Conservation (phyloP, 2,113 vertebrate species). For the Vulpes vulpes region DNA sequence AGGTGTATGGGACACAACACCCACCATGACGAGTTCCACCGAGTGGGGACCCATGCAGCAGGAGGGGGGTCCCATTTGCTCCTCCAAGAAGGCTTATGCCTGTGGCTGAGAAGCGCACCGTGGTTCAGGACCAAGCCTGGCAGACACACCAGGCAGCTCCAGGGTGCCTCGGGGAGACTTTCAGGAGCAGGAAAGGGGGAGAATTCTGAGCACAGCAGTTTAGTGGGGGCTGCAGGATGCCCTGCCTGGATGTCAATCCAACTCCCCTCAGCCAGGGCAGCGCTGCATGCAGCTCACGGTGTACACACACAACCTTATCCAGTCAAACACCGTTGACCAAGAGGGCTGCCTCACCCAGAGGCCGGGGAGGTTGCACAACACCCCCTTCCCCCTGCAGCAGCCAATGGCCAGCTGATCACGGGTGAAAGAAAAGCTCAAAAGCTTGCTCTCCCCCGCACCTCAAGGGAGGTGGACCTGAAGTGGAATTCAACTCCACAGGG, state of each 20-base stretch:
- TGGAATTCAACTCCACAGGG: neutral
- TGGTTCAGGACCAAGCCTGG: neutral
- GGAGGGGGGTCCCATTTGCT: neutral
- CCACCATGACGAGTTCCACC: neutral
- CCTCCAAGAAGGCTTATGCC: neutral
- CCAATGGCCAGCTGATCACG: neutral
- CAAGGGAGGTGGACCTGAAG: neutral
- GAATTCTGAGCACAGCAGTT: neutral
- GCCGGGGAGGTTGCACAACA: neutral
- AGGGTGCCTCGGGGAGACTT: neutral
- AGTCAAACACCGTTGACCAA: neutral
- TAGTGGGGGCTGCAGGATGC: fast-evolving
- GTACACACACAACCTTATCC: too few species aligned
- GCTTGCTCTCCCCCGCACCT: neutral
- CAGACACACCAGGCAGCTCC: neutral
- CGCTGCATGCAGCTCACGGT: too few species aligned
- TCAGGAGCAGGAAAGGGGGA: neutral
- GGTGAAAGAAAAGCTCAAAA: neutral
- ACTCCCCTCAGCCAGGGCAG: too few species aligned
- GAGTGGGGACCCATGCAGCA: neutral
- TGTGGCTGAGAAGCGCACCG: neutral
- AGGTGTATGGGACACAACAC: neutral
- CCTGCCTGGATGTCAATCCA: neutral
- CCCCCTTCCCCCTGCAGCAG: neutral
- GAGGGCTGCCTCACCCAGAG: neutral